Base-by-base conservation (phyloP, 2,888 invertebrate genomes). In the Tiphia femorata region DNA sequence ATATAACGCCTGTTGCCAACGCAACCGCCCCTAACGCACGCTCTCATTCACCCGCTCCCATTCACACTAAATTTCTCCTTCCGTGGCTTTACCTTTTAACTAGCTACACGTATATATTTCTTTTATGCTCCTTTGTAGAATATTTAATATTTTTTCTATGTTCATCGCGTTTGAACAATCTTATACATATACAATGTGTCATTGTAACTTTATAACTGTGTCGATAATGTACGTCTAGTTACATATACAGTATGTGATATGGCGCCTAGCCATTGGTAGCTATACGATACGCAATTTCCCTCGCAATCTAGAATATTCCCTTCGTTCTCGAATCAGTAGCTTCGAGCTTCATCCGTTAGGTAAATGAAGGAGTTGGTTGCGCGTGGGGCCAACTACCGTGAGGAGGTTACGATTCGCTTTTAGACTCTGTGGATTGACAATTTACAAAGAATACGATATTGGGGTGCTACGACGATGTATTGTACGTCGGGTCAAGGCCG, bases 1-100 rank as follows among this genome's bases (percentile, higher is more conserved):
- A 78, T 79, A 72, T 72, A 76, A 74, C 73, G 72, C 70, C 72
- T 62, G 67, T 75, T 68, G 60, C 55, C 67, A 68, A 74, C 70
- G 75, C 73, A 75, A 71, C n/a, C 70, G 64, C 69, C 63, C 69
- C 64, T 75, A 67, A 72, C 67, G 74, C 75, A 67, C 70, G 67
- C 49, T 64, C 67, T 70, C 71, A 76, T 68, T 72, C 68, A 64
- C 29, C 47, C 66, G 23, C 12, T 61, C 62, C 50, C 74, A 76
- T 66, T 68, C 73, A 73, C 56, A 58, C 67, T 33, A 61, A 49
- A 52, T 68, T 62, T 58, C 48, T 57, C 46, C 54, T 42, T 53
- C 42, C 42, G 58, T 54, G 64, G 64, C 52, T 67, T n/a, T 67
- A 70, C 64, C 49, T 51, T 64, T 66, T 58, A 52, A 62, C 64